phyloP scores from a whole-genome alignment of 1,140 invertebrate genomes.

The Musca vetustissima region DNA sequence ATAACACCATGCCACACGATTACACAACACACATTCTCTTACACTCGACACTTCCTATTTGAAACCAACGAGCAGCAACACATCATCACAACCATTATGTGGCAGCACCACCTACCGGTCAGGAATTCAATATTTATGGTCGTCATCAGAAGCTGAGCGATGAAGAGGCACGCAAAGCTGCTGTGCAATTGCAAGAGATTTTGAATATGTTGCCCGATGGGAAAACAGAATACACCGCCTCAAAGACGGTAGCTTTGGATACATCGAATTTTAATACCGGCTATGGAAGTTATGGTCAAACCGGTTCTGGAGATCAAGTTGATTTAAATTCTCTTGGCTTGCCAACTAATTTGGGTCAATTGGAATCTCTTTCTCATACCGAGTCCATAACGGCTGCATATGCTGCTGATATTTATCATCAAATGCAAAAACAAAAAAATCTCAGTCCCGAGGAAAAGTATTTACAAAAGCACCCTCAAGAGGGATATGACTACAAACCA shows the following conservation, averaged over 20 bases:
- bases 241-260: constrained; percentile 46
- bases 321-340: constrained; percentile 34
- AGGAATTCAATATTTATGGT: constrained; percentile 52
- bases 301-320: constrained; percentile 29
- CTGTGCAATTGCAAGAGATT: constrained; percentile 48
- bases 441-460: constrained; percentile 42
- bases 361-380: constrained; percentile 51
- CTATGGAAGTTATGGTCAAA: constrained; percentile 28
- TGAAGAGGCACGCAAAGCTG: constrained; percentile 44
- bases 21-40: neutral
- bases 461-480: constrained; percentile 50
- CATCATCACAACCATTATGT: neutral
- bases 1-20: neutral
- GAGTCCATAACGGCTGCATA: constrained; percentile 53
- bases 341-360: constrained; percentile 45
- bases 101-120: neutral
- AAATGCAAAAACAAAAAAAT: constrained; percentile 46
- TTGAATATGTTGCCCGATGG: constrained; percentile 47
- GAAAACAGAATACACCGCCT: constrained; percentile 50
- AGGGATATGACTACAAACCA: constrained; percentile 47
- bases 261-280: constrained; percentile 32
- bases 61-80: too few species aligned
- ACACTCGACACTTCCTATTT: neutral
- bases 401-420: constrained; percentile 44
- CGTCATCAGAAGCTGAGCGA: constrained; percentile 48